Percentiles rank a stretch among this genome's conserved stretches.
Conservation (phyloP, 2,113 vertebrate genomes). For the Crypturellus undulatus region DNA sequence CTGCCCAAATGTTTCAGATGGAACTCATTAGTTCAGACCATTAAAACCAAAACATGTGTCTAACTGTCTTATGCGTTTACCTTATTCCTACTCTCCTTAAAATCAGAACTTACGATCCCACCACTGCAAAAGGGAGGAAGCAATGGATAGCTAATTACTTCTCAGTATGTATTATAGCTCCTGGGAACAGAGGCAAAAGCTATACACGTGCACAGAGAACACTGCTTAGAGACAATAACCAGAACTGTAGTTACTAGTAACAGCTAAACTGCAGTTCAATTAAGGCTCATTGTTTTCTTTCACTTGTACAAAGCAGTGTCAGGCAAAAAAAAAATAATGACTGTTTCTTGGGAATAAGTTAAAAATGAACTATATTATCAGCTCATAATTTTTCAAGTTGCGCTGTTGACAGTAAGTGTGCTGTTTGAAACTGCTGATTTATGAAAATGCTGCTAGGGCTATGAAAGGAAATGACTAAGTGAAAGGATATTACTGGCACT, state of each 20-base stretch:
- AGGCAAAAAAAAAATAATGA: neutral
- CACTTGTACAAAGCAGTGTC: neutral
- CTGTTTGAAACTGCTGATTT: neutral
- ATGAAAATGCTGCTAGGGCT: neutral
- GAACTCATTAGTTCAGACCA: neutral
- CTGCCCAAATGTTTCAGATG: neutral
- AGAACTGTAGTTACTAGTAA: neutral
- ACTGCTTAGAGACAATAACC: neutral
- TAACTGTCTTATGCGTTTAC: neutral
- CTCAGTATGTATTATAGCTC: neutral
- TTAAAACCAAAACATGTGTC: neutral
- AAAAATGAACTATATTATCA: neutral
- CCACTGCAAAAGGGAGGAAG: neutral
- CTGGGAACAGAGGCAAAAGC: constrained; percentile 2
- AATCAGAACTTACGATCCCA: neutral
- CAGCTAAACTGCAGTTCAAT: neutral
- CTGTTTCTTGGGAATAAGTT: neutral
- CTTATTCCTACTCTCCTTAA: neutral
- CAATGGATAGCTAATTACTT: neutral
- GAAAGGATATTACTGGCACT: neutral
- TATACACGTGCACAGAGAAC: neutral
- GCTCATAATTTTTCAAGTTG: neutral
- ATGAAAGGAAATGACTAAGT: neutral
- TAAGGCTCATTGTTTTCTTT: neutral
- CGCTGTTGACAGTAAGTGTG: neutral